Evolutionary conservation across 1,140 invertebrate genomes (phyloP).

Genomic region (Leptinotarsa lineolata): DNA sequence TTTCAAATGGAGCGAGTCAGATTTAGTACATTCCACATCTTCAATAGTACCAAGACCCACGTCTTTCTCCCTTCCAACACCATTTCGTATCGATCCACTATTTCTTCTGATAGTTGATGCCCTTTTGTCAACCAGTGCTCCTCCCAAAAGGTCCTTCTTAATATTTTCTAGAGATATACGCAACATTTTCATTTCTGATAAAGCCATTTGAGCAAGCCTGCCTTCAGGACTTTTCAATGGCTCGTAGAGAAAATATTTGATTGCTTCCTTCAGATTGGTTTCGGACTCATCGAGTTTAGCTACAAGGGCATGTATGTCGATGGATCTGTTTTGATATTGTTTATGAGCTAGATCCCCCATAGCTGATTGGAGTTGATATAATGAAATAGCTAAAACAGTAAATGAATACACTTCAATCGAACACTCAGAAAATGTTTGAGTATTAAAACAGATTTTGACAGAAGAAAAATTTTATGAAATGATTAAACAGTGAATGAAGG

Average conservation of each 20-base stretch:
- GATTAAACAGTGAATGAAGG: too few species aligned
- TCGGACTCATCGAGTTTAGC: conserved; percentile 56
- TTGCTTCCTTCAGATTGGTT: conserved; percentile 63
- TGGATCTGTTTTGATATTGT: conserved; percentile 62
- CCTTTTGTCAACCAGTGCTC: too few species aligned
- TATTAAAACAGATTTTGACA: too few species aligned
- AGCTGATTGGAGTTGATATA: conserved; percentile 76
- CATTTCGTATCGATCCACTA: too few species aligned
- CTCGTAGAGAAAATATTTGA: conserved; percentile 72
- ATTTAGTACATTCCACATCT: too few species aligned
- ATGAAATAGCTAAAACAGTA: conserved; percentile 64
- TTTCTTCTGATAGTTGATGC: too few species aligned
- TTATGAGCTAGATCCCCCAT: conserved; percentile 67
- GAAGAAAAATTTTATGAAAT: too few species aligned
- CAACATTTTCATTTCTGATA: conserved; percentile 68
- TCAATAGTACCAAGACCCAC: too few species aligned
- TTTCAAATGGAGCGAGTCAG: too few species aligned
- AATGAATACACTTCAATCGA: neutral
- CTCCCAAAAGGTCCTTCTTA: conserved; percentile 24
- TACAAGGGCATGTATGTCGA: conserved; percentile 59
- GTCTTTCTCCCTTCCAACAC: too few species aligned
- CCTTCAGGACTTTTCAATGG: conserved; percentile 74
- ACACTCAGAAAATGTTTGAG: too few species aligned
- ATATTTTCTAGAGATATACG: conserved; percentile 42
- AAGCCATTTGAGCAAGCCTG: conserved; percentile 65